phyloP scores from a whole-genome alignment of 1,140 invertebrate genomes.

The Drosophila oshimai region DNA sequence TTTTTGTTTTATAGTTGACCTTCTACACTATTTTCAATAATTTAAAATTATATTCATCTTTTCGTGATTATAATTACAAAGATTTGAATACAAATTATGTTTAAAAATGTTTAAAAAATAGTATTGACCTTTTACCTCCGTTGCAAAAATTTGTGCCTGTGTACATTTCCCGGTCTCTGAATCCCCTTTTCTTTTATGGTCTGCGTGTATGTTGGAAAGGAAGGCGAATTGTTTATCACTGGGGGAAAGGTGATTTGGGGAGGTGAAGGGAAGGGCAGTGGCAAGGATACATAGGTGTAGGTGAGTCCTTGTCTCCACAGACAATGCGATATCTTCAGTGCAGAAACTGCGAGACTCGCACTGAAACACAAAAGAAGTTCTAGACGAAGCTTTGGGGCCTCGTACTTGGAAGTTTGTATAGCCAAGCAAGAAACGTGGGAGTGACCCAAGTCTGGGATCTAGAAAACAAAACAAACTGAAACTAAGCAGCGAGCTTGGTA shows the following conservation, averaged over 20 bases:
- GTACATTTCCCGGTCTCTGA: not conserved
- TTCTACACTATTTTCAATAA: not conserved
- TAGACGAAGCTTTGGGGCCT: not conserved
- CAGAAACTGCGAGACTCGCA: not conserved
- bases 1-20: too few relatives aligned
- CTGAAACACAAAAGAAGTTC: conserved; percentile 17
- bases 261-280: not conserved
- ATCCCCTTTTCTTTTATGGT: conserved; percentile 1
- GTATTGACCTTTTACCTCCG: too few relatives aligned
- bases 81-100: too few relatives aligned
- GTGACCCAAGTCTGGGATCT: not conserved
- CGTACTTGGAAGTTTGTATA: not conserved
- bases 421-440: not conserved
- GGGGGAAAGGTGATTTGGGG: conserved; percentile 1
- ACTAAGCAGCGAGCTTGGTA: too few relatives aligned
- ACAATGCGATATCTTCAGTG: conserved; percentile 29
- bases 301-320: conserved; percentile 11
- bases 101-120: too few relatives aligned
- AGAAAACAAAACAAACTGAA: not conserved
- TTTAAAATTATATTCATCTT: not conserved
- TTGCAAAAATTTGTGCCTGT: not conserved
- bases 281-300: conserved; percentile 3
- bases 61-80: too few relatives aligned
- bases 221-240: conserved; percentile 9
- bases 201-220: conserved; percentile 3